phyloP scores from a whole-genome alignment of 1,140 invertebrate species.

The Venustaconcha ellipsiformis region DNA sequence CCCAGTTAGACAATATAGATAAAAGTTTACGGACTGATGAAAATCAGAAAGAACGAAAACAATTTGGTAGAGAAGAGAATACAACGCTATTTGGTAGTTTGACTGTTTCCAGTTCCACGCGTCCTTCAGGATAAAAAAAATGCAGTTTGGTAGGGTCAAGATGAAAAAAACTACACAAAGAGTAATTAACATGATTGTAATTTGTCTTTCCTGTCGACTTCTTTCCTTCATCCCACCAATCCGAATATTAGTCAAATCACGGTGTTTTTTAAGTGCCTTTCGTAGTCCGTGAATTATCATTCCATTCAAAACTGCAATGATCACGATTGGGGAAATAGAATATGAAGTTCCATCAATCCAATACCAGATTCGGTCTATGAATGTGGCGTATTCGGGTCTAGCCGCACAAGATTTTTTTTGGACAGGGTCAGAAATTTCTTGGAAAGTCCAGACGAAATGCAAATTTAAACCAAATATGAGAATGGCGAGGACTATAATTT shows the following conservation, averaged over 20 bases:
- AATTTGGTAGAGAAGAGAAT: slow-evolving; percentile 37
- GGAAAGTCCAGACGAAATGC: slow-evolving; percentile 34
- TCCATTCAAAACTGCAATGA: slow-evolving; percentile 43
- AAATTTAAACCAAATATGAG: slow-evolving; percentile 34
- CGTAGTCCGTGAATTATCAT: slow-evolving; percentile 46
- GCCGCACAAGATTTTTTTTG: slow-evolving; percentile 19
- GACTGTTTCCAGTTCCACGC: slow-evolving; percentile 27
- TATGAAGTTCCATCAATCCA: slow-evolving; percentile 49
- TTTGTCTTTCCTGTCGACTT: slow-evolving; percentile 44
- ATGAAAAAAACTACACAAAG: slow-evolving; percentile 48
- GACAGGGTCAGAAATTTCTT: slow-evolving; percentile 21
- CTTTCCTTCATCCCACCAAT: slow-evolving; percentile 39
- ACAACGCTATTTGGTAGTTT: slow-evolving; percentile 21
- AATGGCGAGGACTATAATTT: slow-evolving; percentile 33
- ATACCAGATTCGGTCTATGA: slow-evolving; percentile 38
- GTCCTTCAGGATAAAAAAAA: slow-evolving; percentile 47
- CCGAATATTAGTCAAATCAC: slow-evolving; percentile 26
- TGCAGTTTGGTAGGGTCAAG: slow-evolving; percentile 52
- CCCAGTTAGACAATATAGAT: slow-evolving; percentile 55
- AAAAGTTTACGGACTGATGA: slow-evolving; percentile 58
- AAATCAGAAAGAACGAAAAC: slow-evolving; percentile 48
- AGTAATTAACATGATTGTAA: slow-evolving; percentile 57
- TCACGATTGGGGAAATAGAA: slow-evolving; percentile 43
- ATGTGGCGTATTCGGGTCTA: slow-evolving; percentile 16
- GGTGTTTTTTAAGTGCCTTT: slow-evolving; percentile 38